A percentile compares a stretch with the other conserved stretches of the same genome.
Evolutionary conservation across 2,888 invertebrate genomes (phyloP).

Genomic region (Pheosia gnoma): DNA sequence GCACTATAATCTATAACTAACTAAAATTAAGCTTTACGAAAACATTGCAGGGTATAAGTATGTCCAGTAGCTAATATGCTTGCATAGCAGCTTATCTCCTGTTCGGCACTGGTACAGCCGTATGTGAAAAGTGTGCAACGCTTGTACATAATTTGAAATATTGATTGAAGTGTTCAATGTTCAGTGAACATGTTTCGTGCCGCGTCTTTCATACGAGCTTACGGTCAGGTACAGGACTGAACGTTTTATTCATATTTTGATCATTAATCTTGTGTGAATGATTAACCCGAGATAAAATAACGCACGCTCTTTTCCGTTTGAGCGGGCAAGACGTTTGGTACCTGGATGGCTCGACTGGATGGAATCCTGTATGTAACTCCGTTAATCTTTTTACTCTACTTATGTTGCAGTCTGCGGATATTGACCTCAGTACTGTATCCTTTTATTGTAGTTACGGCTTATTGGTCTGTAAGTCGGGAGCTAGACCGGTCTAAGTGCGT

Average conservation of each 20-base stretch:
- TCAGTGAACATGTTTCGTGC: constrained; percentile 71
- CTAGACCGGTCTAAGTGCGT: constrained; percentile 46
- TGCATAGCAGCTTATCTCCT: constrained; percentile 34
- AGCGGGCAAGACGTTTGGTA: neutral
- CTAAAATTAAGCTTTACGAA: constrained; percentile 54
- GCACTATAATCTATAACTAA: constrained; percentile 62
- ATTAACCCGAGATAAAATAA: constrained; percentile 27
- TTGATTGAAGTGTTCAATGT: constrained; percentile 34
- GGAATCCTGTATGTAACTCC: constrained; percentile 72
- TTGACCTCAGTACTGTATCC: constrained; percentile 59
- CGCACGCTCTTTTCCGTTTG: constrained; percentile 16
- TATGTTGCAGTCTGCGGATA: constrained; percentile 51
- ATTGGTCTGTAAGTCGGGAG: neutral
- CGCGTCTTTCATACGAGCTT: constrained; percentile 73
- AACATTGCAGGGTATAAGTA: constrained; percentile 64
- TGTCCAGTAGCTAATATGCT: constrained; percentile 37
- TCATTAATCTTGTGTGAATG: constrained; percentile 21
- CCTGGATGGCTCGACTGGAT: constrained; percentile 32
- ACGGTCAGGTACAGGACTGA: constrained; percentile 61
- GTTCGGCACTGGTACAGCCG: neutral
- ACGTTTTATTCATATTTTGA: constrained; percentile 9
- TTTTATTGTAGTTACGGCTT: constrained; percentile 42
- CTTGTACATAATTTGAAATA: neutral
- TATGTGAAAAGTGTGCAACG: neutral
- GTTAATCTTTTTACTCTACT: constrained; percentile 72